Evolutionary conservation across 2,888 invertebrate species (phyloP).

Genomic region (Dicranocentrus wangi): DNA sequence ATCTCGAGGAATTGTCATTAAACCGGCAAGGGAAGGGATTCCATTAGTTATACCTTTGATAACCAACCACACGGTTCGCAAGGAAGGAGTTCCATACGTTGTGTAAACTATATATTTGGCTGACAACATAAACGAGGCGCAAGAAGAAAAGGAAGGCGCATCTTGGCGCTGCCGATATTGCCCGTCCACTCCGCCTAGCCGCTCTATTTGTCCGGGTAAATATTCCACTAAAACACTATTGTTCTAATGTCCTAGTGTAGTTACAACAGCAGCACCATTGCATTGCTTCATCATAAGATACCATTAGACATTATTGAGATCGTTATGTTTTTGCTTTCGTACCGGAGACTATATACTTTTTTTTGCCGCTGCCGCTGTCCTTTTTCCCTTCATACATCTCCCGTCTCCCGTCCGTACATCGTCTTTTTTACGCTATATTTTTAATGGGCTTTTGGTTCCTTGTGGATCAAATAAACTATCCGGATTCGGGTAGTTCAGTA

Average conservation of each 20-base stretch:
- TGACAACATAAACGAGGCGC: slow-evolving; percentile 23
- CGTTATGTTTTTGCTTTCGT: neutral
- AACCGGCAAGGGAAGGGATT: too few relatives aligned
- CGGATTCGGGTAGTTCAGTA: slow-evolving; percentile 60
- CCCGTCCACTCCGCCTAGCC: slow-evolving; percentile 42
- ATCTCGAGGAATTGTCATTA: too few relatives aligned
- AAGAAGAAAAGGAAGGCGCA: slow-evolving; percentile 39
- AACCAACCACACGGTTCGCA: too few relatives aligned
- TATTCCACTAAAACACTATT: slow-evolving; percentile 26
- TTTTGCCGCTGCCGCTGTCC: neutral
- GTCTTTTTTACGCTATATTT: slow-evolving; percentile 44
- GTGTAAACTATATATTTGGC: too few relatives aligned
- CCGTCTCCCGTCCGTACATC: too few relatives aligned
- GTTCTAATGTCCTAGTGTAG: slow-evolving; percentile 32
- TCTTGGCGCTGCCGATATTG: slow-evolving; percentile 33
- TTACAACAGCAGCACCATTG: slow-evolving; percentile 14
- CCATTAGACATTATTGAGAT: slow-evolving; percentile 28
- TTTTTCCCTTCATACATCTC: slow-evolving; percentile 17
- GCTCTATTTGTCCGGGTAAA: slow-evolving; percentile 48
- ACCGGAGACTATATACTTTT: too few relatives aligned
- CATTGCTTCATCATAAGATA: slow-evolving; percentile 40
- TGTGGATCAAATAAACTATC: slow-evolving; percentile 62
- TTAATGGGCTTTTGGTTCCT: slow-evolving; percentile 61
- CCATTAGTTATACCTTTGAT: too few relatives aligned
- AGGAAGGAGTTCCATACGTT: neutral